Evolutionary conservation across 1,140 invertebrate species (phyloP).

Genomic region (Sarcophaga bullata): DNA sequence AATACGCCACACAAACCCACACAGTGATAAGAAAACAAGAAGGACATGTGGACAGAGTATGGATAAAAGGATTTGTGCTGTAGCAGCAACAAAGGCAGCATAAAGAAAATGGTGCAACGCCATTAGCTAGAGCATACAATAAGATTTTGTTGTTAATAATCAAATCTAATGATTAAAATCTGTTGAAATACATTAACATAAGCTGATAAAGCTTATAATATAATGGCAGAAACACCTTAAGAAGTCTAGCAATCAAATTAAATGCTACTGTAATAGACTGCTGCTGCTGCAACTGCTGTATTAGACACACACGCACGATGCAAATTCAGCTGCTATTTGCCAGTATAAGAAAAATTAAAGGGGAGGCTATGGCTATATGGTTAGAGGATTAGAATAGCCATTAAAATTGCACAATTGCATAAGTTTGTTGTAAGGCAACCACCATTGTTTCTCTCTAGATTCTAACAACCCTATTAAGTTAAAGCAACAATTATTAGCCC

Average conservation of each 20-base stretch:
- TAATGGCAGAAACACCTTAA: not conserved
- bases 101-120: not conserved
- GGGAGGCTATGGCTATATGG: too few relatives aligned
- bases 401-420: too few relatives aligned
- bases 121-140: not conserved
- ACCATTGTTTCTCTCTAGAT: too few relatives aligned
- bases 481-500: too few relatives aligned
- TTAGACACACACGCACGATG: too few relatives aligned
- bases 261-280: not conserved
- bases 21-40: not conserved
- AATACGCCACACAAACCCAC: not conserved
- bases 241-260: not conserved
- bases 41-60: not conserved
- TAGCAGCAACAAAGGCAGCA: not conserved
- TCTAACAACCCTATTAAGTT: too few relatives aligned
- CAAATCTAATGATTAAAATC: slow-evolving; percentile 8
- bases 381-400: too few relatives aligned
- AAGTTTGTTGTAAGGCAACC: too few relatives aligned
- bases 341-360: too few relatives aligned
- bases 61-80: not conserved
- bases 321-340: too few relatives aligned
- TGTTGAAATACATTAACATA: slow-evolving; percentile 24
- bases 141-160: not conserved
- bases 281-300: not conserved
- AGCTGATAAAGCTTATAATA: slow-evolving; percentile 24